Evolutionary conservation across 2,113 vertebrate genomes (phyloP).

Genomic region (Eonycteris spelaea): DNA sequence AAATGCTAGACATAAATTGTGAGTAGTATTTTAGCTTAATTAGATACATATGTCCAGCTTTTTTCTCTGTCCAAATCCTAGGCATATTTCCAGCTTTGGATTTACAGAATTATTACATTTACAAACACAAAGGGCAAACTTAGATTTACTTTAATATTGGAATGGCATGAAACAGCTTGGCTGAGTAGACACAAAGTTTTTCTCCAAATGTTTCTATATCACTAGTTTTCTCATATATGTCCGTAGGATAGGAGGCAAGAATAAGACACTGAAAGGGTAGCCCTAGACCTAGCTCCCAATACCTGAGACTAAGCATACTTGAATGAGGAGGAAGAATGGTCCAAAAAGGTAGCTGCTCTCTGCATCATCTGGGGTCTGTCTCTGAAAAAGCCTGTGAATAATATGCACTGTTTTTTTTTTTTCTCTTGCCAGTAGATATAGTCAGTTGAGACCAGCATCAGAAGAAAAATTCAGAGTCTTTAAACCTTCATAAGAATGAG

Average conservation of each 20-base stretch:
- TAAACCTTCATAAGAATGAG: not conserved
- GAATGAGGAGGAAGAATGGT: not conserved
- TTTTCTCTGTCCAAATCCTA: not conserved
- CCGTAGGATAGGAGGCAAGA: not conserved
- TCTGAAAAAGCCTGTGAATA: not conserved
- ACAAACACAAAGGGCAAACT: not conserved
- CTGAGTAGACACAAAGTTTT: not conserved
- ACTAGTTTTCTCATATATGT: not conserved
- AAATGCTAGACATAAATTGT: not conserved
- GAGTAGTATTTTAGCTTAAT: conserved; percentile 38
- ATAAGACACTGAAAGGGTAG: not conserved
- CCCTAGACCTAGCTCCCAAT: not conserved
- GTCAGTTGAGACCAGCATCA: not conserved
- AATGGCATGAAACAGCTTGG: not conserved
- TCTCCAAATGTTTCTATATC: conserved; percentile 19
- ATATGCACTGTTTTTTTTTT: not conserved
- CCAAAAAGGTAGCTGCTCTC: not conserved
- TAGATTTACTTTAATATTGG: not conserved
- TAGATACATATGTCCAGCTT: not conserved
- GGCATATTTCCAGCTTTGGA: not conserved
- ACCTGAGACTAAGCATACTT: not conserved
- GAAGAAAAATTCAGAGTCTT: not conserved
- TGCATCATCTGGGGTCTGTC: not conserved
- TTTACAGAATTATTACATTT: conserved; percentile 49
- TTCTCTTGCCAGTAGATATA: not conserved